These are phyloP conservation scores for Condylura cristata DNA, from an alignment of 2,113 vertebrate genomes.

Conservation along the genomic window DNA sequence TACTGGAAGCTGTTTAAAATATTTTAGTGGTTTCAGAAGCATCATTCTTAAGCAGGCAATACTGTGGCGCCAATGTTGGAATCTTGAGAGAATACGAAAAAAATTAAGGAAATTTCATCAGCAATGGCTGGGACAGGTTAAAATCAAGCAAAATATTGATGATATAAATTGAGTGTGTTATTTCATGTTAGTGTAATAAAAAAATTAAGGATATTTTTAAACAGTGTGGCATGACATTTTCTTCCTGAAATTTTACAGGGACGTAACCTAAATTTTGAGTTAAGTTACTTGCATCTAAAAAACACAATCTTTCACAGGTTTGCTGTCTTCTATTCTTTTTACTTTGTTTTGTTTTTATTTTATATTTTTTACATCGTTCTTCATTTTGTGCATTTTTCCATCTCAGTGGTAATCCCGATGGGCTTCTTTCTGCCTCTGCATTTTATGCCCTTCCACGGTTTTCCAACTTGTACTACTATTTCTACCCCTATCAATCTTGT, in stretches of 20 bases:
- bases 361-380: no score
- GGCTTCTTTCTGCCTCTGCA: neutral
- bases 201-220: conserved; percentile 1
- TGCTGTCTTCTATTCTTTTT: no score
- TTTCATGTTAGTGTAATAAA: neutral
- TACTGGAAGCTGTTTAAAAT: neutral
- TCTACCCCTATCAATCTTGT: neutral
- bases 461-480: neutral
- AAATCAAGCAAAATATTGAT: neutral
- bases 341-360: no score
- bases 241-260: neutral
- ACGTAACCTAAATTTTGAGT: neutral
- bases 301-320: neutral
- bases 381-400: no score
- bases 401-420: no score
- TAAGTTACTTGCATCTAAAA: neutral
- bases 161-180: neutral
- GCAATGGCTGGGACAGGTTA: neutral
- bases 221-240: neutral
- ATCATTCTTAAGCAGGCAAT: neutral
- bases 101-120: neutral
- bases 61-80: neutral
- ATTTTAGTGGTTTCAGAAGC: conserved; percentile 12
- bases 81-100: neutral
- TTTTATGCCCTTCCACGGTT: neutral